Evolutionary conservation across 2,797 vertebrate species (phyloP), one percentile per base, ranked within the genome.

Genomic region (Acipenser oxyrinchus): DNA sequence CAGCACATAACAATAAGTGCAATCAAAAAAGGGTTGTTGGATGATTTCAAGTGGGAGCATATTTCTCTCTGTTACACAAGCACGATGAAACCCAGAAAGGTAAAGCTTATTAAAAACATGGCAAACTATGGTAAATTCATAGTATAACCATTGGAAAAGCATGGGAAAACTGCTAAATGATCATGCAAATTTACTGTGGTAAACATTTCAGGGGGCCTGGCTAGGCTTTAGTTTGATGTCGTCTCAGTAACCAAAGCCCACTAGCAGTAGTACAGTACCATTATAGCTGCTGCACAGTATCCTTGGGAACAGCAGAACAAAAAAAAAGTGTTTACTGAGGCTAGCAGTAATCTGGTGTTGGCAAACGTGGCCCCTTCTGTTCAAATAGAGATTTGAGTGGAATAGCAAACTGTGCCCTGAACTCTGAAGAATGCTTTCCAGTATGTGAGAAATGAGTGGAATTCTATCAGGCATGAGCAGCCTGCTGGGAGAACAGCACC

Each of bases 221-320:
- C 37, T 5, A 37, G 37, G 37, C 37, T 37, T 37, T 37, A 4
- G 37, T 37, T 37, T 37, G 37, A 37, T 79, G 83, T 84, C 84
- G 87, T 85, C 88, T 81, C 76, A 82, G 86, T 78, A 86, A 87
- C 82, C 73, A 55, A 55, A 68, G 74, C 78, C 69, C 67, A 76
- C 74, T 79, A 78, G 68, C 76, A 74, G 68, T 72, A 65, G 70
- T 75, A 72, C 69, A 76, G 73, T 71, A 72, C 73, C 77, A 74
- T 73, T 72, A 74, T 75, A 74, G 5, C 37, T 81, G 71, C 74
- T 73, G 66, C 73, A 61, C 70, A 13, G 82, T 86, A 79, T 71
- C 84, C 82, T 59, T 82, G 82, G 83, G 64, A 83, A 84, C 82
- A 6, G 74, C 71, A 66, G 64, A 62, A 55, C 64, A 71, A 74